phyloP scores from a whole-genome alignment of 1,140 invertebrate genomes.

The Telenomus remus region DNA sequence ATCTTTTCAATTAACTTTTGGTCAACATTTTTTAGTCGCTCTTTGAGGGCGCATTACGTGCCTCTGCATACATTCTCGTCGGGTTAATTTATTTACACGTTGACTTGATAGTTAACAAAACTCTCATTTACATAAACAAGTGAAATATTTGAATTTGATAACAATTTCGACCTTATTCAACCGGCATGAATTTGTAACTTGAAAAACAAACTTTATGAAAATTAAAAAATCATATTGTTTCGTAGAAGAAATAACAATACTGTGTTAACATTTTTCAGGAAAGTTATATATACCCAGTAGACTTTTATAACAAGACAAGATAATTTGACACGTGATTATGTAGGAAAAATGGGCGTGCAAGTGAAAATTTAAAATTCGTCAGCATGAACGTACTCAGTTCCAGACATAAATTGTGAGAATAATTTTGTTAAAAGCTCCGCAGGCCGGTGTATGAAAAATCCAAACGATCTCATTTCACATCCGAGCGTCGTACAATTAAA shows the following conservation, averaged over 20 bases:
- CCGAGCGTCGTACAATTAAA: conserved; percentile 40
- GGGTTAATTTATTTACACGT: neutral
- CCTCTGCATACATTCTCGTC: too few species aligned
- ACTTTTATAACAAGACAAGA: too few species aligned
- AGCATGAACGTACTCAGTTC: conserved; percentile 1
- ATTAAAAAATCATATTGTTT: too few species aligned
- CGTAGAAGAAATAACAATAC: too few species aligned
- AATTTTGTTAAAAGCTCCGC: conserved; percentile 34
- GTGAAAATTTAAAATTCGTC: conserved; percentile 18
- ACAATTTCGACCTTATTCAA: conserved; percentile 59
- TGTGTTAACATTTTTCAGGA: too few species aligned
- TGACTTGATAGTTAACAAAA: neutral
- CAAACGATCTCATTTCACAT: conserved; percentile 40
- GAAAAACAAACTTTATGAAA: too few species aligned
- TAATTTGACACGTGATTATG: neutral
- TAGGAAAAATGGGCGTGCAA: neutral
- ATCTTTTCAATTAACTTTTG: conserved; percentile 28
- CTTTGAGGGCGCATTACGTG: too few species aligned
- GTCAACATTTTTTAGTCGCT: too few species aligned
- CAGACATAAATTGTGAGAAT: conserved; percentile 26
- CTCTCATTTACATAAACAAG: neutral
- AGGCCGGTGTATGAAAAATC: conserved; percentile 28
- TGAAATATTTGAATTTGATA: conserved; percentile 23
- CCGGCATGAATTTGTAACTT: conserved; percentile 58
- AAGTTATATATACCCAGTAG: too few species aligned